A percentile compares a stretch with the other conserved stretches of the same genome.
These are phyloP conservation scores for Strigamia crassipes DNA, from an alignment of 2,888 invertebrate genomes.

Conservation along the genomic window DNA sequence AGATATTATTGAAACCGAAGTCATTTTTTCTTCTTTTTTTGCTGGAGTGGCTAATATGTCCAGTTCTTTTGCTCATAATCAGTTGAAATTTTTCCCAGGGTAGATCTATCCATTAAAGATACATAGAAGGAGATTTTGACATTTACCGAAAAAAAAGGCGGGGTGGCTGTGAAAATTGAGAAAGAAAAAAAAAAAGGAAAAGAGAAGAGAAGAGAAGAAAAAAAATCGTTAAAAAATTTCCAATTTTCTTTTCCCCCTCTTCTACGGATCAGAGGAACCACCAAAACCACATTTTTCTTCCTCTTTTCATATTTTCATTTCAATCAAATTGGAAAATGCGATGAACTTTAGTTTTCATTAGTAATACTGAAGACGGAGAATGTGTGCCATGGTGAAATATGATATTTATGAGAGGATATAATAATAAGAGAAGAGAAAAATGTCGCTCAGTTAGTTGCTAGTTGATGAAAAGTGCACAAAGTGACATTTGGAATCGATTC, in stretches of 20 bases:
- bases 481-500: constrained; percentile 20
- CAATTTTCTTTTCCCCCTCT: not conserved
- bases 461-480: constrained; percentile 18
- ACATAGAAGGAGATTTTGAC: not conserved
- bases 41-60: not conserved
- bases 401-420: constrained; percentile 4
- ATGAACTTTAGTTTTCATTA: constrained; percentile 40
- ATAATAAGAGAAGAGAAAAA: constrained; percentile 19
- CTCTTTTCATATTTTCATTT: constrained; percentile 20
- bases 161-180: not conserved
- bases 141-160: not conserved
- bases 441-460: constrained; percentile 4
- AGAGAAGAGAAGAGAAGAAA: not conserved
- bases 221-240: constrained; percentile 32
- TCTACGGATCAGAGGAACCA: constrained; percentile 35
- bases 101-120: not conserved
- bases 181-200: not conserved
- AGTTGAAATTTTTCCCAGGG: not conserved
- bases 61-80: not conserved
- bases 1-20: not conserved
- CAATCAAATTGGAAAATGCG: constrained; percentile 37
- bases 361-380: not conserved
- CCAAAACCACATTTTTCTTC: constrained; percentile 32
- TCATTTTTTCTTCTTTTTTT: not conserved
- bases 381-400: not conserved